These are phyloP conservation scores for Tuberolachnus salignus DNA, from an alignment of 2,888 invertebrate species.

Conservation along the genomic window DNA sequence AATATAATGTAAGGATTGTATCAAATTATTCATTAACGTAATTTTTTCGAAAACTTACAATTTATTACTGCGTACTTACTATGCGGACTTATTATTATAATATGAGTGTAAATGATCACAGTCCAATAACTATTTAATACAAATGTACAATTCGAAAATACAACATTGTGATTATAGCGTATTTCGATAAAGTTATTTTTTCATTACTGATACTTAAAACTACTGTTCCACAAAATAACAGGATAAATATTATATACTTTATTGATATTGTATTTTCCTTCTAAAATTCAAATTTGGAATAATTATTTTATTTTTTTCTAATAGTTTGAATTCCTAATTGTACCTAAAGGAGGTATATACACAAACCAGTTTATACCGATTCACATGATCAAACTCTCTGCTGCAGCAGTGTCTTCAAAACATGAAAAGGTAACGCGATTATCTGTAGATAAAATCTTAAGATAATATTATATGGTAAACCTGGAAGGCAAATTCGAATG, in stretches of 20 bases:
- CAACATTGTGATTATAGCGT: too few species aligned
- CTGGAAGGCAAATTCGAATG: background rate
- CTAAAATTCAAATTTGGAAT: constrained; percentile 1
- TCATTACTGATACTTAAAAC: too few species aligned
- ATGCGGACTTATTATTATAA: too few species aligned
- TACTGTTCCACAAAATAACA: too few species aligned
- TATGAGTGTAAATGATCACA: too few species aligned
- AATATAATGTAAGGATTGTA: background rate
- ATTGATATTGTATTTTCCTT: background rate
- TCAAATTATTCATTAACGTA: background rate
- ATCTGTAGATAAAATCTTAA: constrained; percentile 23
- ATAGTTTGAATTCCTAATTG: background rate
- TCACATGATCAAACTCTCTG: background rate
- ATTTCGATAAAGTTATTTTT: too few species aligned
- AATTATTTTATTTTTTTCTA: background rate
- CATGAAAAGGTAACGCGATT: constrained; percentile 9
- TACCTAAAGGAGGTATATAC: background rate
- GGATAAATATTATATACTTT: constrained; percentile 14
- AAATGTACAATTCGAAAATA: too few species aligned
- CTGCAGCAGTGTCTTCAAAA: constrained; percentile 11
- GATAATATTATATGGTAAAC: background rate
- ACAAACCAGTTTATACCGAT: constrained; percentile 32
- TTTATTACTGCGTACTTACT: too few species aligned
- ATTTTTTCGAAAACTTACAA: too few species aligned
- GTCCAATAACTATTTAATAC: too few species aligned